Percentiles rank a stretch among this genome's conserved stretches.
phyloP scores from a whole-genome alignment of 2,888 invertebrate species.

The Mongoloraphidia duomilia region DNA sequence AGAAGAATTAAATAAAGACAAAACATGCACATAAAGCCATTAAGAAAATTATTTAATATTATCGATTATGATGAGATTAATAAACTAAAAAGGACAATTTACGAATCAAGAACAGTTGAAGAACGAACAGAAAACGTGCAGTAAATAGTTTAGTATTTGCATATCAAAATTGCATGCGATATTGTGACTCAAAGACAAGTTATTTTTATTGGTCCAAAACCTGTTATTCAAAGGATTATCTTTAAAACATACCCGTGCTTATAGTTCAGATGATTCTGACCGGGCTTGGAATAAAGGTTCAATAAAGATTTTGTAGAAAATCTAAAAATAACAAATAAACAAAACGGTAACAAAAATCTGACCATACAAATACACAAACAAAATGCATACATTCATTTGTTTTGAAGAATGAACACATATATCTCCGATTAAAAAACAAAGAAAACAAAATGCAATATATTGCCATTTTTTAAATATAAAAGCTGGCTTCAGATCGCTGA shows the following conservation, averaged over 20 bases:
- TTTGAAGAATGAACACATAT: not conserved
- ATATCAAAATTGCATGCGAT: too few species aligned
- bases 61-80: too few species aligned
- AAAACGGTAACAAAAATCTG: constrained; percentile 23
- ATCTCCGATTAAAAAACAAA: too few species aligned
- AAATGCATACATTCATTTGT: constrained; percentile 10
- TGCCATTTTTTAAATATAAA: too few species aligned
- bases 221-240: not conserved
- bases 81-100: too few species aligned
- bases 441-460: too few species aligned
- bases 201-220: not conserved
- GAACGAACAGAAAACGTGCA: too few species aligned
- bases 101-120: too few species aligned
- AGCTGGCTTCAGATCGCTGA: too few species aligned
- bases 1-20: too few species aligned
- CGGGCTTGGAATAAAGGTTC: constrained; percentile 52
- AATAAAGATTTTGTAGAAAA: constrained; percentile 56
- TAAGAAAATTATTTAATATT: constrained; percentile 2
- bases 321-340: constrained; percentile 38
- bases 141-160: too few species aligned
- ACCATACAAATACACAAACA: constrained; percentile 14
- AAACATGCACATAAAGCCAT: constrained; percentile 3
- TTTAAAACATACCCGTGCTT: constrained; percentile 52
- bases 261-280: constrained; percentile 43
- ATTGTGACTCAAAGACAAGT: too few species aligned